These are phyloP conservation scores for Sphaeridia pumilis DNA, from an alignment of 2,888 invertebrate genomes.

Conservation along the genomic window DNA sequence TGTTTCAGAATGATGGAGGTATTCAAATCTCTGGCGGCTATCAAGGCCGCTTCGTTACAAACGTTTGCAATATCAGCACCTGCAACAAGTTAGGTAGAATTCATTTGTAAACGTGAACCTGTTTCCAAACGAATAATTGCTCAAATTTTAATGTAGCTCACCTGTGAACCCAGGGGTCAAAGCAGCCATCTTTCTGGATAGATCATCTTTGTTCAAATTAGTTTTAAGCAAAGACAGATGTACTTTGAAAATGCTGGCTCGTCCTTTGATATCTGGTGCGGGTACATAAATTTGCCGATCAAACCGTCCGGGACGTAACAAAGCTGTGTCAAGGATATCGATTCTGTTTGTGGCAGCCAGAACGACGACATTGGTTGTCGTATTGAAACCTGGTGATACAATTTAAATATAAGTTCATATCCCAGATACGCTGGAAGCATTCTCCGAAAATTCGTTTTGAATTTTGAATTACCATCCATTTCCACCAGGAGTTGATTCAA, in stretches of 20 bases:
- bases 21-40: slow-evolving; percentile 86
- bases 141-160: slow-evolving; percentile 24
- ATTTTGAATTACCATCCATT: slow-evolving; percentile 71
- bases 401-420: no score
- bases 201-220: slow-evolving; percentile 65
- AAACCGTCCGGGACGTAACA: slow-evolving; percentile 94
- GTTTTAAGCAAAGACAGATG: slow-evolving; percentile 84
- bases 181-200: slow-evolving; percentile 94
- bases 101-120: no score
- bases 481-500: slow-evolving; percentile 97
- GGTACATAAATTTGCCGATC: slow-evolving; percentile 97
- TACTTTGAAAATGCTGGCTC: slow-evolving; percentile 88
- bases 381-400: slow-evolving; percentile 61
- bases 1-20: slow-evolving; percentile 71
- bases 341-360: slow-evolving; percentile 98
- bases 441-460: no score
- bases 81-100: no score
- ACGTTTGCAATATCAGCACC: slow-evolving; percentile 98
- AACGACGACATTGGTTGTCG: slow-evolving; percentile 94
- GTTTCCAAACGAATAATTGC: no score
- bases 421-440: no score
- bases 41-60: slow-evolving; percentile 97
- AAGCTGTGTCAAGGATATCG: slow-evolving; percentile 90
- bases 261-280: slow-evolving; percentile 92
- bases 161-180: slow-evolving; percentile 98